Conservation (phyloP, 2,888 invertebrate genomes). For the Trissoscelio sp. region DNA sequence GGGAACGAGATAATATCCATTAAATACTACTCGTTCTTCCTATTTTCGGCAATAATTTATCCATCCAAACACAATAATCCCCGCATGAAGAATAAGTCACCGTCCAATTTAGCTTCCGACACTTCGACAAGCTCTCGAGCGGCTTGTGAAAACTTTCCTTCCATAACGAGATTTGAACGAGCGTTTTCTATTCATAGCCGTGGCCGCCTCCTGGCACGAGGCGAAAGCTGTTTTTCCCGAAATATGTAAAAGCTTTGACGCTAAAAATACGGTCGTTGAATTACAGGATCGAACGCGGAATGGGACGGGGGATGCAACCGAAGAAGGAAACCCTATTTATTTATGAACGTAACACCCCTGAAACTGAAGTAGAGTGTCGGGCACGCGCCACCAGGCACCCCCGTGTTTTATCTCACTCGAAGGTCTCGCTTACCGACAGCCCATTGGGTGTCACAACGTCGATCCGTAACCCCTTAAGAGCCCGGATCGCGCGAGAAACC, state of each 20-base stretch:
- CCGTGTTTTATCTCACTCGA: constrained; percentile 62
- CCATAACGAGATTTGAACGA: constrained; percentile 53
- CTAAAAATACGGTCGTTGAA: constrained; percentile 56
- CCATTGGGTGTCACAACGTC: constrained; percentile 5
- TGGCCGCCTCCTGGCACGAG: not conserved
- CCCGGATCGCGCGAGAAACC: constrained; percentile 67
- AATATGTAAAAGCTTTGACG: constrained; percentile 48
- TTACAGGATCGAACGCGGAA: constrained; percentile 34
- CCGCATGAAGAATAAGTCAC: constrained; percentile 29
- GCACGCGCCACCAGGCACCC: constrained; percentile 79
- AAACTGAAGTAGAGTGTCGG: constrained; percentile 79
- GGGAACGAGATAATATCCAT: constrained; percentile 22
- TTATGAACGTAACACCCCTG: constrained; percentile 81
- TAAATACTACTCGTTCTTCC: constrained; percentile 18
- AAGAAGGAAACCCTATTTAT: constrained; percentile 82
- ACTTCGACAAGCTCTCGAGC: constrained; percentile 40
- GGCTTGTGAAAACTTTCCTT: constrained; percentile 48
- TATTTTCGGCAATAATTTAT: constrained; percentile 46
- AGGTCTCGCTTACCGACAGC: constrained; percentile 47
- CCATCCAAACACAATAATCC: constrained; percentile 46
- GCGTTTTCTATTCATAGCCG: constrained; percentile 52
- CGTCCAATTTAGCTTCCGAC: constrained; percentile 56
- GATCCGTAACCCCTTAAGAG: constrained; percentile 64
- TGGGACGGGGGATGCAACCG: constrained; percentile 74
- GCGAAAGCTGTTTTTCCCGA: constrained; percentile 52